phyloP scores from a whole-genome alignment of 2,113 vertebrate species.

The Semicossyphus pulcher region DNA sequence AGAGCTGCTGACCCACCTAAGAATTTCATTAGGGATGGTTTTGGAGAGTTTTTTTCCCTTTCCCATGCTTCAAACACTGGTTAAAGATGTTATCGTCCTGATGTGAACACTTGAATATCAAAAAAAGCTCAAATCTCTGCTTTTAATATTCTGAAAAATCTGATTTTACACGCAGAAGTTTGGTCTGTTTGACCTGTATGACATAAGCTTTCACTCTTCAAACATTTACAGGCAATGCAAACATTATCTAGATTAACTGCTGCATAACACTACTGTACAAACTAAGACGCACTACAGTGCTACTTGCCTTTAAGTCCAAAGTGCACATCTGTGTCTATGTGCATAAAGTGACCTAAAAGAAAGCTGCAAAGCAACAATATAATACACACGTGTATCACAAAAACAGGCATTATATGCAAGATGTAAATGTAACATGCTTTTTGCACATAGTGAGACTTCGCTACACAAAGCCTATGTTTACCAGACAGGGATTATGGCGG shows the following conservation, averaged over 20 bases:
- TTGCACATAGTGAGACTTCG: constrained; percentile 18
- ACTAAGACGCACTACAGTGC: no score
- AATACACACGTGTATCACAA: neutral
- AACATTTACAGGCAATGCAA: constrained; percentile 2
- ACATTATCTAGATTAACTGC: neutral
- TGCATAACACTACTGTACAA: no score
- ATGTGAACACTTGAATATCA: no score
- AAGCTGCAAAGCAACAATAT: no score
- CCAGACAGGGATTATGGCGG: constrained; percentile 73
- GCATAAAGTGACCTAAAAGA: no score
- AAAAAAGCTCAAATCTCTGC: neutral
- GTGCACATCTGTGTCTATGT: no score
- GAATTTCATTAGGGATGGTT: neutral
- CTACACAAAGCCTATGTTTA: constrained; percentile 68
- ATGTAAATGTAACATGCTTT: constrained; percentile 15
- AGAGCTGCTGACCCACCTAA: constrained; percentile 3
- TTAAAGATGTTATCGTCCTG: neutral
- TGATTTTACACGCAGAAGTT: neutral
- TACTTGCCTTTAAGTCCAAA: no score
- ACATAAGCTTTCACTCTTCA: constrained; percentile 1
- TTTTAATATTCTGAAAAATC: neutral
- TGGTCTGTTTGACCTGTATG: constrained; percentile 1
- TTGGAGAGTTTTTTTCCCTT: neutral
- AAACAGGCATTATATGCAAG: neutral
- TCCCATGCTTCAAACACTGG: neutral